A percentile compares a stretch with the other conserved stretches of the same genome.
phyloP scores from a whole-genome alignment of 2,888 invertebrate species.

The Mimachlamys varia region DNA sequence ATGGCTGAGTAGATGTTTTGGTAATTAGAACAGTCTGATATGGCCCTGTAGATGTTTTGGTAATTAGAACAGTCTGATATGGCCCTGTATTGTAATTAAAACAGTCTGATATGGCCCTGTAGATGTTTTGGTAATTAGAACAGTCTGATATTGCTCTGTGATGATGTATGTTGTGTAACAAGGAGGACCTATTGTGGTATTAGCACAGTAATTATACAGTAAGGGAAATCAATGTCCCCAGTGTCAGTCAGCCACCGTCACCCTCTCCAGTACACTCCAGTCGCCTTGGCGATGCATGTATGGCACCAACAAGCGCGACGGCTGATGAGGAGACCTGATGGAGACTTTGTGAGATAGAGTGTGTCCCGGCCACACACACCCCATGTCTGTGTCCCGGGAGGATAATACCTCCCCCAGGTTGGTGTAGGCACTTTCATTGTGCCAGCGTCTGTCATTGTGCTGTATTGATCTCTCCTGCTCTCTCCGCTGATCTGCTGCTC shows the following conservation, averaged over 20 bases:
- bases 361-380: background rate
- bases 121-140: background rate
- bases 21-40: background rate
- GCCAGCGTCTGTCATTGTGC: background rate
- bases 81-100: background rate
- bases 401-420: background rate
- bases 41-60: background rate
- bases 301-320: background rate
- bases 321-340: background rate
- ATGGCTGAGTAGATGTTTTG: too few relatives aligned
- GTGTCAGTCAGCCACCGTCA: background rate
- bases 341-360: background rate
- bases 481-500: background rate
- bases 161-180: background rate
- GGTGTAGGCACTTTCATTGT: background rate
- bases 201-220: slow-evolving; percentile 12
- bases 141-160: background rate
- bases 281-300: slow-evolving; percentile 1
- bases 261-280: background rate
- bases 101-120: background rate
- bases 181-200: slow-evolving; percentile 10
- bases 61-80: background rate
- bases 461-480: background rate
- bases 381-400: slow-evolving; percentile 8
- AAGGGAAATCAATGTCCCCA: slow-evolving; percentile 21